Evolutionary conservation across 2,113 vertebrate genomes (phyloP), one percentile per base, ranked within the genome.

Genomic region (Pithys albifrons): DNA sequence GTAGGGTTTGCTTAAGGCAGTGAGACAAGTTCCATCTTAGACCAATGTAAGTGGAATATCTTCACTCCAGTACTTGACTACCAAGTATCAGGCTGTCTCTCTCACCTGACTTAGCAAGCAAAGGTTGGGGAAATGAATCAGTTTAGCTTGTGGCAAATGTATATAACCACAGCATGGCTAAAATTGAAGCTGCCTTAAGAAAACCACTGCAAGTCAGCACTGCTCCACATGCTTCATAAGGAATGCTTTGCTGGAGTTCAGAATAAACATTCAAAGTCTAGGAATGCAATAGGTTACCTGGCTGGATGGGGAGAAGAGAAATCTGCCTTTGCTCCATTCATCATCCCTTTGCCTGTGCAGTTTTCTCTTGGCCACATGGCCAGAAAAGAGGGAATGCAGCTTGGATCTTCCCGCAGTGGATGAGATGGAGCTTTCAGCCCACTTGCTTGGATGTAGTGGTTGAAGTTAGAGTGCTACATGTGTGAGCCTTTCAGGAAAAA

Each of bases 211-310:
- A 31, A 65, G 62, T 7, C 45, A 79, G 37, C 14, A 1, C 45
- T 64, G 88, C 59, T 45, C 29, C 0, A 0, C 6, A 0, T 7
- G 31, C 67, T 71, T 57, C 39, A 13, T 2, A 22, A 81, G 52
- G 29, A 81, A 49, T 24, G 54, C 39, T 55, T 67, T 51, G 28
- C 62, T 80, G 74, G 17, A 88, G 55, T 51, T 58, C 79, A 93
- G 72, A 55, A 71, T 28, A 58, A 90, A 70, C 62, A 81, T 15
- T 33, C 48, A 7, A 41, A 80, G 64, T 29, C 83, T 51, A 29
- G 67, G 46, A 93, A 77, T 52, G 64, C 25, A 17, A 16, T 4
- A 62, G 37, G 29, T 80, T 71, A 93, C 83, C 88, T 91, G 92
- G 67, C 82, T 86, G 71, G 41, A 66, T 9, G 65, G 41, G 57